A percentile compares a stretch with the other conserved stretches of the same genome.
Evolutionary conservation across 2,113 vertebrate species (phyloP).

Genomic region (Petaurus breviceps): DNA sequence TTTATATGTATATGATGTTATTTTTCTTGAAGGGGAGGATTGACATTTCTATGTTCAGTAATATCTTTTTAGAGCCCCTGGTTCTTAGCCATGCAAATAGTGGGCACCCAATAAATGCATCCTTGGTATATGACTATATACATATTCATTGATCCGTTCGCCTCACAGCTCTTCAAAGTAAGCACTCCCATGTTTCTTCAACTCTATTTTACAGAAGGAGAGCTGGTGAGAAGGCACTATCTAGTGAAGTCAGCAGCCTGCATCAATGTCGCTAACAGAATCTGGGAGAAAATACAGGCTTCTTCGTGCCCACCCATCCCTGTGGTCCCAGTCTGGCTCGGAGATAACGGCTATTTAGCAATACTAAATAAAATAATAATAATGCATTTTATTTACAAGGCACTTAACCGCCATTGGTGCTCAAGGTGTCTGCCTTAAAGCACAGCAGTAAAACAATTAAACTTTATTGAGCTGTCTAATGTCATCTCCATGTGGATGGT

Average conservation of each 20-base stretch:
- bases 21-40: neutral
- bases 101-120: constrained; percentile 27
- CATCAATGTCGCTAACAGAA: neutral
- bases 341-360: constrained; percentile 47
- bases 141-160: neutral
- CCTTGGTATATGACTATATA: neutral
- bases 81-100: constrained; percentile 18
- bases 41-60: neutral
- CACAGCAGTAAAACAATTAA: constrained; percentile 74
- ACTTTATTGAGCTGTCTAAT: constrained; percentile 79
- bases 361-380: constrained; percentile 61
- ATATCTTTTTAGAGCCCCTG: neutral
- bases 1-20: neutral
- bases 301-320: neutral
- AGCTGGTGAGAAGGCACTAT: neutral
- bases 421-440: constrained; percentile 58
- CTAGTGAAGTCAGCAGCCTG: neutral
- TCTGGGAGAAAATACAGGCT: neutral
- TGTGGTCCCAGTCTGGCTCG: neutral
- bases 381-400: constrained; percentile 64
- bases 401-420: constrained; percentile 48
- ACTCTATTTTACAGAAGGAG: constrained; percentile 15
- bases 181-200: constrained; percentile 32
- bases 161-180: constrained; percentile 21
- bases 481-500: constrained; percentile 73